phyloP scores from a whole-genome alignment of 1,140 invertebrate genomes.

The Hyles vespertilio region DNA sequence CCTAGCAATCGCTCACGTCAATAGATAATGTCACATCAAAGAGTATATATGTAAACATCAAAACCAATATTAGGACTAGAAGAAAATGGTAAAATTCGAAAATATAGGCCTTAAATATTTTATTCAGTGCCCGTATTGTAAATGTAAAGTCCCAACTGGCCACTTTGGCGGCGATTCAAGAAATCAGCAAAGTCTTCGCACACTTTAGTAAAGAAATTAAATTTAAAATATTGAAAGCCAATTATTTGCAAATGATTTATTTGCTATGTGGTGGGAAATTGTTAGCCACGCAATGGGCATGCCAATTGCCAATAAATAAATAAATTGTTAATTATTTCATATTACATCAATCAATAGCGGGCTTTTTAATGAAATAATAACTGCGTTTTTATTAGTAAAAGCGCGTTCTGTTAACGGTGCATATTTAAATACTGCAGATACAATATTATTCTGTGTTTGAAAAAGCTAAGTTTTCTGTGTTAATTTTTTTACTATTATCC shows the following conservation, averaged over 20 bases:
- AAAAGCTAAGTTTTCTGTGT: no score
- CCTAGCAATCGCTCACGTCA: no score
- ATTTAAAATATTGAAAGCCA: slow-evolving; percentile 9
- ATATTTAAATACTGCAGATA: no score
- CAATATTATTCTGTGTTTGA: no score
- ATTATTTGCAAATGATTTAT: background rate
- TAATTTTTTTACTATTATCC: no score
- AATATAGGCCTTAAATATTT: slow-evolving; percentile 30
- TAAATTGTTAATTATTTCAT: slow-evolving; percentile 3
- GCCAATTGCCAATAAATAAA: background rate
- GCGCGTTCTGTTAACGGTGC: no score
- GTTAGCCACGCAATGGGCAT: background rate
- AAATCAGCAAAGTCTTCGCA: slow-evolving; percentile 41
- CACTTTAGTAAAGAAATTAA: slow-evolving; percentile 10
- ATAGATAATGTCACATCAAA: no score
- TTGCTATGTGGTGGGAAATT: background rate
- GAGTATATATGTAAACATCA: no score
- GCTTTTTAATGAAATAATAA: background rate
- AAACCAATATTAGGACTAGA: no score
- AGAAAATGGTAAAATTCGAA: slow-evolving; percentile 8
- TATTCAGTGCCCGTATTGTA: slow-evolving; percentile 48
- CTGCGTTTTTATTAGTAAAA: slow-evolving; percentile 1
- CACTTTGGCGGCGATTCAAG: slow-evolving; percentile 57
- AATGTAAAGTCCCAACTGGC: slow-evolving; percentile 31
- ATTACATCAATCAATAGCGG: slow-evolving; percentile 2